Base-by-base conservation (phyloP, 2,797 vertebrate species). In the Erethizon dorsatum region DNA sequence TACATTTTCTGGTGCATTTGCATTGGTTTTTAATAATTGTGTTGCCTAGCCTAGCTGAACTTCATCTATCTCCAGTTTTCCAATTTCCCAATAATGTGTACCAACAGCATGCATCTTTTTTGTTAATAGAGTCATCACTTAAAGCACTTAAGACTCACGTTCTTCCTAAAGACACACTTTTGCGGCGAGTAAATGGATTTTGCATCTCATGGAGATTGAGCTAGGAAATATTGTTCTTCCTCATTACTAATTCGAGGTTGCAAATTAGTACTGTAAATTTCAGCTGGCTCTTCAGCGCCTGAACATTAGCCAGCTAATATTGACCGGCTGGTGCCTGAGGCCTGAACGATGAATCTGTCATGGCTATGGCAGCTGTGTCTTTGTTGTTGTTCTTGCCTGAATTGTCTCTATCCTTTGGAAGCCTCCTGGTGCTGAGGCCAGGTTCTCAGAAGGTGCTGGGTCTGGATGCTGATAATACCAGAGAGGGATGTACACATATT, bases 151-250 rank as follows among this genome's bases (percentile, higher is more conserved):
- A 87, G 89, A 41, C 33, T 57, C 37, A n/a, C 31, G 3, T 80
- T 93, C 61, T 93, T 94, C 52, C 65, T 87, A 26, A 84, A 52
- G 87, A 86, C 33, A 45, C 56, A 41, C 84, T 85, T 86, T 84
- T 79, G 63, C 52, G 45, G 45, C 45, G 78, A 82, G 50, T 45
- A 82, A 83, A 28, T 67, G 89, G 90, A 90, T 86, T 95, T 90
- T 18, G 41, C 11, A 31, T 79, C 41, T 41, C 15, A 24, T 24
- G 2, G 79, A 45, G n/a, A 83, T 6, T 13, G 75, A 73, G 61
- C 15, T 67, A 45, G 50, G 78, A 82, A 84, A 91, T 73, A 41
- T 5, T 9, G 7, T 73, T 78, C 56, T 24, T 87, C 54, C 90
- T 96, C 18, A 0, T 82, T 65, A 33, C 84, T n/a, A 6, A 85